Evolutionary conservation across 2,113 vertebrate species (phyloP).

Genomic region (Probosciger aterrimus): DNA sequence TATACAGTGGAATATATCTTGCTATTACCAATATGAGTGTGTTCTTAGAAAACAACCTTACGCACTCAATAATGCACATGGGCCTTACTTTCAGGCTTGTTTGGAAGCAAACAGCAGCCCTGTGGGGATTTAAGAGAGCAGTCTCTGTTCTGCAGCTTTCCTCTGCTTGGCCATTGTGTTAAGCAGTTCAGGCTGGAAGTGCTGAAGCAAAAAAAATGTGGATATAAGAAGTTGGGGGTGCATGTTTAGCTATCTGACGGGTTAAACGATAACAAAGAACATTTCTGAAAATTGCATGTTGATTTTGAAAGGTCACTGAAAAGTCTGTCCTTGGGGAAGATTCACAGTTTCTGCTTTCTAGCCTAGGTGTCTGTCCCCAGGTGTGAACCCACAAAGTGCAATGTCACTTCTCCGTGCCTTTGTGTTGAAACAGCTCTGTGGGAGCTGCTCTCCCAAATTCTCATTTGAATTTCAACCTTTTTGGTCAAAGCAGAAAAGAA

Average conservation of each 20-base stretch:
- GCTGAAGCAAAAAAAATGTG: background rate
- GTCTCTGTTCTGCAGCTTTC: background rate
- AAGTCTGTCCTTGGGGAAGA: background rate
- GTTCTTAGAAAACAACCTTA: background rate
- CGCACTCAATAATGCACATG: fast-evolving
- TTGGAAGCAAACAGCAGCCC: background rate
- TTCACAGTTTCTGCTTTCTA: background rate
- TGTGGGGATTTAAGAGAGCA: background rate
- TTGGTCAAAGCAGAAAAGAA: background rate
- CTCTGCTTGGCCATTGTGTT: background rate
- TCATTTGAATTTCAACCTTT: background rate
- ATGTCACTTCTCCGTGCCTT: background rate
- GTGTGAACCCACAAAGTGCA: fast-evolving
- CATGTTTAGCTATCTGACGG: background rate
- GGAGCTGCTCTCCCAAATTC: background rate
- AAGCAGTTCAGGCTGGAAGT: background rate
- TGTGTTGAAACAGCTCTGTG: background rate
- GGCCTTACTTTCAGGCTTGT: background rate
- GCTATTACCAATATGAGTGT: background rate
- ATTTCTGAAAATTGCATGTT: background rate
- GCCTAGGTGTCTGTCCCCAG: background rate
- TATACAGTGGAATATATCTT: background rate
- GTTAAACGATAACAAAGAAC: background rate
- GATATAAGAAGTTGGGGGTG: background rate
- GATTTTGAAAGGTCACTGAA: background rate